phyloP scores from a whole-genome alignment of 2,888 invertebrate genomes.

The Dicyrtomina minuta region DNA sequence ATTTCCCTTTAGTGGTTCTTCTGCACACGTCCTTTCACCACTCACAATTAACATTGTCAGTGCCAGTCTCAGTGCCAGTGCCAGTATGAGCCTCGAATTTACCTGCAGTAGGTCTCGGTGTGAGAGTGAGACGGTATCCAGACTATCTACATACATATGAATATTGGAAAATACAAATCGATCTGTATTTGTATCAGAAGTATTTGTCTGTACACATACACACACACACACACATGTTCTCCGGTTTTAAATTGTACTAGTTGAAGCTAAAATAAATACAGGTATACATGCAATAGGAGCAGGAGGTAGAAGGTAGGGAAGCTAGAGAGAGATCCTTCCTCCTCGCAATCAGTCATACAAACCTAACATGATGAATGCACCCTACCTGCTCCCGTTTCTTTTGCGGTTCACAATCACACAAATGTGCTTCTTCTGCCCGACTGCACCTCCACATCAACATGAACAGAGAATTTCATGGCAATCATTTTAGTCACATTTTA shows the following conservation, averaged over 20 bases:
- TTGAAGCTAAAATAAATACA: background rate
- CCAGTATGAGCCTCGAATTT: background rate
- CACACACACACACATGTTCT: background rate
- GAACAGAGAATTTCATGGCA: background rate
- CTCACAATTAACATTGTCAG: no score
- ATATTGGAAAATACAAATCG: background rate
- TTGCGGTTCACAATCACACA: constrained; percentile 17
- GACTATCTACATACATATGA: background rate
- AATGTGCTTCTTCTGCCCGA: constrained; percentile 23
- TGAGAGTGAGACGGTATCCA: background rate
- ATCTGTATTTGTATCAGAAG: background rate
- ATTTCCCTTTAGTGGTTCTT: constrained; percentile 13
- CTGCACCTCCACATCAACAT: constrained; percentile 18
- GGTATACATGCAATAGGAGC: no score
- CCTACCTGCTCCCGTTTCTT: constrained; percentile 21
- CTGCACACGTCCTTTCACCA: no score
- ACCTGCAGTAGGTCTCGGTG: background rate
- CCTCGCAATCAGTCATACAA: background rate
- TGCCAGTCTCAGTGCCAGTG: background rate
- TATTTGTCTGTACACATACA: background rate
- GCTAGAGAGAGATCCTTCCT: background rate
- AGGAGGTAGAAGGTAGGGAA: background rate
- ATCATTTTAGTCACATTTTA: background rate
- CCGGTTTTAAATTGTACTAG: background rate
- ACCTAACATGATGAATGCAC: constrained; percentile 4